Percentiles rank a stretch among this genome's conserved stretches.
Evolutionary conservation across 2,888 invertebrate species (phyloP).

Genomic region (Acronicta alni): DNA sequence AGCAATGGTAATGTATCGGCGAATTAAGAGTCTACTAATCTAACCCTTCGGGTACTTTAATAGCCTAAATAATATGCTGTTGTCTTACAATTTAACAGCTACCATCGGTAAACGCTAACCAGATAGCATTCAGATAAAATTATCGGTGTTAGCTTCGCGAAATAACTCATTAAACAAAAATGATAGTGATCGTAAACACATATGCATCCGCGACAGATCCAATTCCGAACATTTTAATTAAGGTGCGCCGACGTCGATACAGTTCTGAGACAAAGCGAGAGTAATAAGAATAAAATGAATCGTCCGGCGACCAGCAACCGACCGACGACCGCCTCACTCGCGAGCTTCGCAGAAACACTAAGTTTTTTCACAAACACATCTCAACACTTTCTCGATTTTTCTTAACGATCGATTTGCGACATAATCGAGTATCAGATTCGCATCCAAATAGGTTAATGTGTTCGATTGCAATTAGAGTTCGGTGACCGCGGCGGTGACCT

Average conservation of each 20-base stretch:
- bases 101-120: conserved; percentile 6
- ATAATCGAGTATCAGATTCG: conserved; percentile 47
- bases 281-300: conserved; percentile 61
- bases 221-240: conserved; percentile 86
- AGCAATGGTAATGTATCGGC: no score
- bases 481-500: conserved; percentile 71
- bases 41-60: not conserved
- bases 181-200: conserved; percentile 81
- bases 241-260: conserved; percentile 69
- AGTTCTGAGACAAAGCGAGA: conserved; percentile 69
- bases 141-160: conserved; percentile 65
- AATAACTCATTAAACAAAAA: conserved; percentile 85
- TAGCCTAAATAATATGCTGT: not conserved
- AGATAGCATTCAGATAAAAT: conserved; percentile 49
- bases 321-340: conserved; percentile 33
- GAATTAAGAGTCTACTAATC: no score
- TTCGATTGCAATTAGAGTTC: conserved; percentile 65
- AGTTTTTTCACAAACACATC: conserved; percentile 65
- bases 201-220: conserved; percentile 68
- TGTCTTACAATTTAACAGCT: conserved; percentile 14
- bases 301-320: conserved; percentile 50
- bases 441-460: conserved; percentile 63
- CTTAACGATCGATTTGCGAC: conserved; percentile 67
- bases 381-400: conserved; percentile 65
- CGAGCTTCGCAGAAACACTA: conserved; percentile 69